A percentile compares a stretch with the other conserved stretches of the same genome.
phyloP scores from a whole-genome alignment of 92 coral and sea anemone genomes.

The Diadumene lineata region DNA sequence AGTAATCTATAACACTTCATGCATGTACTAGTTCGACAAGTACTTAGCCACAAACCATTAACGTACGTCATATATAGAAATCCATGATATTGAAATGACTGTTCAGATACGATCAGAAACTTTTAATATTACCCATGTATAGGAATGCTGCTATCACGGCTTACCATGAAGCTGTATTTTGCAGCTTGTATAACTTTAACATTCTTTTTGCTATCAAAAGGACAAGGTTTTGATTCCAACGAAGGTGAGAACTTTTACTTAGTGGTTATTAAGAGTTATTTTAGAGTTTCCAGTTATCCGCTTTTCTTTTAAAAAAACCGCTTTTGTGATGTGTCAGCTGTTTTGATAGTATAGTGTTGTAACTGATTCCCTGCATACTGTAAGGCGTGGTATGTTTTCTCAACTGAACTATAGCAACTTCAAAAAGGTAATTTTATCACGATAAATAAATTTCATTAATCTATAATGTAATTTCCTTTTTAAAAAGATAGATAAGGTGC shows the following conservation, averaged over 20 bases:
- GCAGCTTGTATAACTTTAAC: not conserved
- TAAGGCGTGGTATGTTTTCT: too few species aligned
- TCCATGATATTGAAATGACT: slow-evolving; percentile 11
- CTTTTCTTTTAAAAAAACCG: too few species aligned
- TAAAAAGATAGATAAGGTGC: too few species aligned
- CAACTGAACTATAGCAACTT: too few species aligned
- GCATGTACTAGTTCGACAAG: not conserved
- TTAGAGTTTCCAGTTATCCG: not conserved
- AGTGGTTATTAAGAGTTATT: not conserved
- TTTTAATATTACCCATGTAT: not conserved
- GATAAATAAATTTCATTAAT: too few species aligned
- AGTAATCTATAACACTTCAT: not conserved
- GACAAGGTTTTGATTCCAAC: not conserved
- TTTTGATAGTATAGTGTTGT: too few species aligned
- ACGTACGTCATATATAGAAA: not conserved
- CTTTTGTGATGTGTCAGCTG: too few species aligned
- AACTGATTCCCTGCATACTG: too few species aligned
- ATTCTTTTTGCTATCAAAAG: not conserved
- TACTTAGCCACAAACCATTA: not conserved
- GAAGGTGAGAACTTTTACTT: not conserved
- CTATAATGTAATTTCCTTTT: too few species aligned
- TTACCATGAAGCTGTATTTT: not conserved
- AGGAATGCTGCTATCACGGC: not conserved
- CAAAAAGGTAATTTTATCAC: too few species aligned
- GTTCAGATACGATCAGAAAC: slow-evolving; percentile 3